Base-by-base conservation (phyloP, 1,140 invertebrate genomes). In the Macrobrachium nipponense region DNA sequence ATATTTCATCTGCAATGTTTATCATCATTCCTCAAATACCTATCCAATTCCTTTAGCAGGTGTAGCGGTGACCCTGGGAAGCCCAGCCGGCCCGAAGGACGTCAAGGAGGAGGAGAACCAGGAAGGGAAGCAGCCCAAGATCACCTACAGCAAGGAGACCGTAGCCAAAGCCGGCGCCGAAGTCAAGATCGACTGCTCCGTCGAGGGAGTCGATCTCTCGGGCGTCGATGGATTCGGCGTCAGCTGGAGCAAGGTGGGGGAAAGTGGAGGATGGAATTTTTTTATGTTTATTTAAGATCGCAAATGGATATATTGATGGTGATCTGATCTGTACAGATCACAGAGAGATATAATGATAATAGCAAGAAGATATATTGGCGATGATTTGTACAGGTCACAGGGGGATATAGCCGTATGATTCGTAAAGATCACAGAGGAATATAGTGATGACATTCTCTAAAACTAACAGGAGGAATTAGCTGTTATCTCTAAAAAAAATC, bases 31-130 rank as follows among this genome's bases (percentile, higher is more conserved):
- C 27, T 36, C 27, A 36, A 36, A 36, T 36, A 4, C 27, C 27
- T 4, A 36, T 36, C 27, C 27, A 36, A 36, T 36, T 51, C 51
- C 51, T 51, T 51, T 6, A 10, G 0, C 51, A 51, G 84, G 84
- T 4, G 78, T 64, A 23, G 23, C 60, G 17, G 59, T 8, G 59
- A 75, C 43, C 11, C 82, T 60, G 51, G 75, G 12, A 23, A n/a
- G 59, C 11, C 36, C 20, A 23, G 70, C n/a, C 77, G 43, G n/a
- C 5, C 27, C 6, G 36, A 44, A 66, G 5, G 96, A 96, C 91
- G 95, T 96, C 91, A 92, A 96, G 78, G 95, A 96, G 89, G 93
- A 91, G 44, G 88, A 94, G 80, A 94, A 94, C 92, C 95, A 96
- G 89, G 93, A 91, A 43, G 88, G 94, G 82, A 94, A 94, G 92